Conservation (phyloP, 2,113 vertebrate species). For the Arizona elegans region DNA sequence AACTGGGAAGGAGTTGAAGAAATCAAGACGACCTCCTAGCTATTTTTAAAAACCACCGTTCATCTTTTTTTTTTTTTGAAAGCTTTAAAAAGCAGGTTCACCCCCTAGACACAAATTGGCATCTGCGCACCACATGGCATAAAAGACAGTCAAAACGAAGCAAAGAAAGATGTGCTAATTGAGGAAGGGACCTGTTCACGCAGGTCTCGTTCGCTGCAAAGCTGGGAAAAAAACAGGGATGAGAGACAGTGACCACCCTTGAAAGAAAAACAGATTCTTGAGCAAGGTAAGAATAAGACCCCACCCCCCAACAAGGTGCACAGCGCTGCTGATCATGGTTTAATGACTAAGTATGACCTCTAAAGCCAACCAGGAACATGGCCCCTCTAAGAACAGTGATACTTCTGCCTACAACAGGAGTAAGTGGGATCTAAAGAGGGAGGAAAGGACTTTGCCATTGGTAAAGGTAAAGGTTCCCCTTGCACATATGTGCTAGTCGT, state of each 20-base stretch:
- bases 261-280: slow-evolving; percentile 58
- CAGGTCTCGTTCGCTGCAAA: background rate
- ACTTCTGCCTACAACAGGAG: background rate
- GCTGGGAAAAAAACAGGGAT: slow-evolving; percentile 57
- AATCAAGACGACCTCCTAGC: slow-evolving; percentile 17
- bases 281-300: slow-evolving; percentile 4
- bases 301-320: slow-evolving; percentile 22
- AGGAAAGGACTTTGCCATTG: background rate
- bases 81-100: slow-evolving; percentile 4
- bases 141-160: slow-evolving; percentile 18
- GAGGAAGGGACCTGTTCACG: slow-evolving; percentile 35
- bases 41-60: slow-evolving; percentile 3
- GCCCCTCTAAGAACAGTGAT: background rate
- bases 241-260: slow-evolving; percentile 67
- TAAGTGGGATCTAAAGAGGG: background rate
- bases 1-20: background rate
- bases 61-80: background rate
- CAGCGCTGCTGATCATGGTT: slow-evolving; percentile 23
- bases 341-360: slow-evolving; percentile 27
- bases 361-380: background rate
- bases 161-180: slow-evolving; percentile 13
- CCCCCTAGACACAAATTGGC: background rate
- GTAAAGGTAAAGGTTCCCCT: too few relatives aligned
- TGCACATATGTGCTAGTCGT: too few relatives aligned
- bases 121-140: background rate